phyloP scores from a whole-genome alignment of 2,113 vertebrate species.

The Fulmarus glacialis region DNA sequence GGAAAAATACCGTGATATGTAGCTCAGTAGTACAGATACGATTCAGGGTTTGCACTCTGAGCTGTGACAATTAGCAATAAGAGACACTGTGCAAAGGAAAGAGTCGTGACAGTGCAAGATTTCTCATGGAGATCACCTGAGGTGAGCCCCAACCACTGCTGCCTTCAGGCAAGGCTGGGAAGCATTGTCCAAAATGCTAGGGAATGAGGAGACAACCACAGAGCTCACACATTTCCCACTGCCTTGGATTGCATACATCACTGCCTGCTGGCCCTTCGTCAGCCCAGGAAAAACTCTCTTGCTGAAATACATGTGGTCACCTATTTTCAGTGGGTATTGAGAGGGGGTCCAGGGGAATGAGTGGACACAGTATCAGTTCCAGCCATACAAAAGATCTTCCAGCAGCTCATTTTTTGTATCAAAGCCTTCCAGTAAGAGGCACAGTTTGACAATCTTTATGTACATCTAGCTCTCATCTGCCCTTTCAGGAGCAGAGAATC shows the following conservation, averaged over 20 bases:
- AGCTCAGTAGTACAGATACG: background rate
- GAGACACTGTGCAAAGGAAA: background rate
- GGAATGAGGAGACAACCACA: background rate
- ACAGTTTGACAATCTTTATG: background rate
- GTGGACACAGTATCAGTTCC: background rate
- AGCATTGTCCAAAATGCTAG: background rate
- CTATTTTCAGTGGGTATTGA: background rate
- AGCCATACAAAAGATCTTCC: background rate
- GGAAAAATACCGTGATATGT: background rate
- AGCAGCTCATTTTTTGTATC: background rate
- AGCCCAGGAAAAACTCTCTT: background rate
- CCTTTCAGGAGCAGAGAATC: background rate
- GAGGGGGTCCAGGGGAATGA: background rate
- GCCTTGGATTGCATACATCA: background rate
- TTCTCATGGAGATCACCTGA: background rate
- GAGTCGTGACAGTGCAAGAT: background rate
- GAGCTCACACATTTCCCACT: fast-evolving
- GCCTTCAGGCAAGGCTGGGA: background rate
- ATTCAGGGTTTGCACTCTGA: background rate
- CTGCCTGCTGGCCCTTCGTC: too few species aligned
- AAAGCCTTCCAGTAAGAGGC: background rate
- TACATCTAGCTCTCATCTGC: background rate
- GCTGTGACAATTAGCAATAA: background rate
- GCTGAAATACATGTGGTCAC: background rate
- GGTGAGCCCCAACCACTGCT: background rate